Percentiles rank a stretch among this genome's conserved stretches.
phyloP scores from a whole-genome alignment of 2,888 invertebrate species.

The Ophraella communa region DNA sequence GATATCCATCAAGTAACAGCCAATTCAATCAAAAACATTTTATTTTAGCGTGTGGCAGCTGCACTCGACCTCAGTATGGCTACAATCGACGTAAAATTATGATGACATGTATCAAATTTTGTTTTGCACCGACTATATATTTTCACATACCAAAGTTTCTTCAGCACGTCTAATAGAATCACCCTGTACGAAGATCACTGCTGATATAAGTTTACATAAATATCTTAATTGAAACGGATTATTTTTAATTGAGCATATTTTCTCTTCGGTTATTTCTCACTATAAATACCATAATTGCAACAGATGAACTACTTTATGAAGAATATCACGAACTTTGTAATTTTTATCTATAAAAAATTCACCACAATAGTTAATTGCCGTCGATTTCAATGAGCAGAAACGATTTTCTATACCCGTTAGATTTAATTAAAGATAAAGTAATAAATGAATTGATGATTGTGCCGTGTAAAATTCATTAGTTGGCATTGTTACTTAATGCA shows the following conservation, averaged over 20 bases:
- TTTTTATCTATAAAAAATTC: constrained; percentile 5
- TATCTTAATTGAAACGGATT: neutral
- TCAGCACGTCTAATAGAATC: too few species aligned
- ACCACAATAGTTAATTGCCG: neutral
- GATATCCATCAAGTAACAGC: too few species aligned
- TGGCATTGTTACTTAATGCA: neutral
- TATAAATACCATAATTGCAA: neutral
- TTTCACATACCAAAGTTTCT: too few species aligned
- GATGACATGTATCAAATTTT: too few species aligned
- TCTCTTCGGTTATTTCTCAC: neutral
- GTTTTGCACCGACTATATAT: too few species aligned
- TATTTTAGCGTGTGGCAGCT: too few species aligned
- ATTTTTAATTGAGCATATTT: too few species aligned
- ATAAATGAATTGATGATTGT: neutral
- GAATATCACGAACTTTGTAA: constrained; percentile 3
- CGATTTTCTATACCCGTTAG: constrained; percentile 3
- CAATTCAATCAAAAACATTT: too few species aligned
- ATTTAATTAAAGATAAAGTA: constrained; percentile 5
- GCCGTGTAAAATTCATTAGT: neutral
- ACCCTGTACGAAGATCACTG: too few species aligned
- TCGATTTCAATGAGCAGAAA: constrained; percentile 3
- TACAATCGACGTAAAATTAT: too few species aligned
- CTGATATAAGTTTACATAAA: too few species aligned
- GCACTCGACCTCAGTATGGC: too few species aligned
- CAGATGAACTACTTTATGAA: constrained; percentile 6